A percentile compares a stretch with the other conserved stretches of the same genome.
Evolutionary conservation across 2,888 invertebrate species (phyloP).

Genomic region (Trisateles emortualis): DNA sequence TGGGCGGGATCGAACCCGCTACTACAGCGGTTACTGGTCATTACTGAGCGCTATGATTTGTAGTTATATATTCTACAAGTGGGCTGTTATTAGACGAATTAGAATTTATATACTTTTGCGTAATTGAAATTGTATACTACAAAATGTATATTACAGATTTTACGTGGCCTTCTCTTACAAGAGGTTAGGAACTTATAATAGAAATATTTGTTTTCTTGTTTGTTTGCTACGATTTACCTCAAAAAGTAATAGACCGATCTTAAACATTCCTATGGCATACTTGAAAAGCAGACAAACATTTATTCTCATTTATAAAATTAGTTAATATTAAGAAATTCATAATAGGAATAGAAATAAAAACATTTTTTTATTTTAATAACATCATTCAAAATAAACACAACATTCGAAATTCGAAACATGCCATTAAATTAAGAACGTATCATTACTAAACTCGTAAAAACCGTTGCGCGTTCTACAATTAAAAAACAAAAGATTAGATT

Average conservation of each 20-base stretch:
- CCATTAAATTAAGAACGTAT: conserved; percentile 7
- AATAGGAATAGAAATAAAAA: not conserved
- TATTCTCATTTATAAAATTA: not conserved
- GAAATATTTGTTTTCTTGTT: too few relatives aligned
- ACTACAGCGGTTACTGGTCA: conserved; percentile 48
- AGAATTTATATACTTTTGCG: conserved; percentile 18
- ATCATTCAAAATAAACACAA: conserved; percentile 4
- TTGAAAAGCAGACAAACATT: too few relatives aligned
- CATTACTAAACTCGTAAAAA: conserved; percentile 4
- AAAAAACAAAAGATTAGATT: conserved; percentile 7
- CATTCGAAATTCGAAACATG: conserved; percentile 1
- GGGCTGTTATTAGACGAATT: conserved; percentile 38
- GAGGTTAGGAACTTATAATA: too few relatives aligned
- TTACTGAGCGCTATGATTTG: conserved; percentile 48
- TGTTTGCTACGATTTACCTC: too few relatives aligned
- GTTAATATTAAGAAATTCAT: not conserved
- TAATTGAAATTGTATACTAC: conserved; percentile 3
- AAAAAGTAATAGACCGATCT: too few relatives aligned
- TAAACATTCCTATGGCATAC: too few relatives aligned
- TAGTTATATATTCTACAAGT: conserved; percentile 36
- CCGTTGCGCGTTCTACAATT: conserved; percentile 8
- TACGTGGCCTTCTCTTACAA: too few relatives aligned
- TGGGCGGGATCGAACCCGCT: conserved; percentile 60
- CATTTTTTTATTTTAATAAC: conserved; percentile 9
- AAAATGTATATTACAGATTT: not conserved